Conservation (phyloP, 2,888 invertebrate species). For the Hirtodrosophila duncani region DNA sequence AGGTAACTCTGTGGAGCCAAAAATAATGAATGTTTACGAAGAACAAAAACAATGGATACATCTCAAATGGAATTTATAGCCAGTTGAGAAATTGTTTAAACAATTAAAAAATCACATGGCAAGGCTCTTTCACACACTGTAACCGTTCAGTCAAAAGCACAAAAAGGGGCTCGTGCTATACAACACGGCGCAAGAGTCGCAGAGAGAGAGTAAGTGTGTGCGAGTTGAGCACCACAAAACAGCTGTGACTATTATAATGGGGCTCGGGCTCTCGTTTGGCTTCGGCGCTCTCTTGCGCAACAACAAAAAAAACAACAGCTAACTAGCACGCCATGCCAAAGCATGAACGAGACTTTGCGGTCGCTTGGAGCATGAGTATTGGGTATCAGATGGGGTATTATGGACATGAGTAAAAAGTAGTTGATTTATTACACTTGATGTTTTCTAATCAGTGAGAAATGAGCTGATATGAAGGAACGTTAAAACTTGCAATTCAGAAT, state of each 20-base stretch:
- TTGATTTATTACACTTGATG: too few species aligned
- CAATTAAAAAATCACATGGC: constrained; percentile 32
- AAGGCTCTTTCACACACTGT: constrained; percentile 43
- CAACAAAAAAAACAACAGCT: constrained; percentile 46
- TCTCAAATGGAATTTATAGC: background rate
- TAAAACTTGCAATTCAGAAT: too few species aligned
- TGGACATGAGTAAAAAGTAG: too few species aligned
- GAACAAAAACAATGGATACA: too few species aligned
- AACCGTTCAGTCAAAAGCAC: constrained; percentile 61
- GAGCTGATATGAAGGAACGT: too few species aligned
- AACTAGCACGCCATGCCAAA: constrained; percentile 62
- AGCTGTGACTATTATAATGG: constrained; percentile 60
- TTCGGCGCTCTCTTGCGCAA: constrained; percentile 67
- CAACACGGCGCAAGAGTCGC: constrained; percentile 76
- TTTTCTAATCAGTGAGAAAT: too few species aligned
- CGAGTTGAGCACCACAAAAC: constrained; percentile 35
- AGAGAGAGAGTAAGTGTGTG: constrained; percentile 32
- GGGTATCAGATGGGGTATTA: constrained; percentile 36
- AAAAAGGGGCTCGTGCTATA: constrained; percentile 84
- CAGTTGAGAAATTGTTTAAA: background rate
- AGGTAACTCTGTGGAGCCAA: constrained; percentile 19
- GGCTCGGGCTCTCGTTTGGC: constrained; percentile 17
- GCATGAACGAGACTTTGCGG: constrained; percentile 38
- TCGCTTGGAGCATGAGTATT: constrained; percentile 15
- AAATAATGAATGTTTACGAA: background rate